Base-by-base conservation (phyloP, 2,888 invertebrate species). In the Camponotus fellah region DNA sequence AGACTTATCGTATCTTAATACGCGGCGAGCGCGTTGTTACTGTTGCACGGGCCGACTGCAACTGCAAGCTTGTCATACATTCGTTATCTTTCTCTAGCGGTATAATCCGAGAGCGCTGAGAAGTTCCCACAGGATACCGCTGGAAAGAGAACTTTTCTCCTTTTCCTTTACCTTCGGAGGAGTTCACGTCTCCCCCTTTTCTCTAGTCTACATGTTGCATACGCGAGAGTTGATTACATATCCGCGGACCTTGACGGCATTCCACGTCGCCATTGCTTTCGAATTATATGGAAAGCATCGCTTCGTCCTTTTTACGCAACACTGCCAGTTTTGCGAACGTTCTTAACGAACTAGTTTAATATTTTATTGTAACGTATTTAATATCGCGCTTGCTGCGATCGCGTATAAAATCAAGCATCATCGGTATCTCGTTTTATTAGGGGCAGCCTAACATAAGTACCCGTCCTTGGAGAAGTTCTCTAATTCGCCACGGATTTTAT, bases 111-210 rank as follows among this genome's bases (percentile, higher is more conserved):
- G 46, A 14, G 46, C n/a, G 56, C 72, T 74, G 75, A 86, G 60
- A 58, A 89, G 77, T 86, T 89, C 86, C 74, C 89, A 84, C 69
- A 82, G 89, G 80, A 85, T 82, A 77, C 64, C 81, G 37, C 72
- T 84, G 68, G 56, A 40, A 66, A 66, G 65, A 79, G 66, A 79
- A n/a, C 37, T 64, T 26, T 26, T 40, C 80, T 64, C 65, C 75
- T 87, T 46, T 82, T 60, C 71, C 68, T 87, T 72, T 26, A 26
- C 75, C 83, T 68, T 85, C 76, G 84, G 34, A 71, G n/a, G n/a
- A 66, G 58, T 46, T 64, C 68, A 32, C 68, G 37, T 77, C 68
- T 68, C 21, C 12, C 21, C 65, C 17, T 32, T 82, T 83, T 85
- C 82, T 60, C 66, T 43, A 60, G 62, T 64, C 49, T 40, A 40